Base-by-base conservation (phyloP, 1,140 invertebrate species). In the Drosophila lacertosa region DNA sequence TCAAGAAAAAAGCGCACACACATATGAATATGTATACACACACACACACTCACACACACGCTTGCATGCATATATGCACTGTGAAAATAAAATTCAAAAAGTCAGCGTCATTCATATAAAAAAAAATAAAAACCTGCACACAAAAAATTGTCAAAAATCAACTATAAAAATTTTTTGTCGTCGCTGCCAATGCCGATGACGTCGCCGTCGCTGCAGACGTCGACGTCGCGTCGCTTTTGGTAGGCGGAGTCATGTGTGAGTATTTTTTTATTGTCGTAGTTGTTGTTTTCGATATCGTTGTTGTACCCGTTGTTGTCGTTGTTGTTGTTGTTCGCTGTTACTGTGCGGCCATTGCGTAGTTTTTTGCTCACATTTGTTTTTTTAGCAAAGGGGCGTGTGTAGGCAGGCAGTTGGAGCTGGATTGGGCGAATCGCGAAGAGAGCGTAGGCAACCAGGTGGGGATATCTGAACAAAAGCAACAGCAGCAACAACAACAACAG, bases 61-160 rank as follows among this genome's bases (percentile, higher is more conserved):
- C 3, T 3, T 7, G 33, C 13, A 9, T 18, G 24, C 15, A 44
- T 57, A 50, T 37, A 71, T 57, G 16, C 63, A 58, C 26, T 32
- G 47, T 3, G 29, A 83, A 86, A 84, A 88, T 77, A 81, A 88
- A 81, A 72, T 62, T 63, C 69, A 50, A 86, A 77, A 83, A 84
- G 75, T 84, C 71, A 71, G 26, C 35, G 22, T 33, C 53, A 50
- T 39, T 40, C 59, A 65, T 51, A 53, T 59, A 33, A 26, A 54
- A 53, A 67, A 33, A 26, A 54, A 64, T 22, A 54, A 65, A 65
- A 40, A 22, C 51, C 42, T 40, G 39, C 51, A 18, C 18, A 18
- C 40, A 57, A 77, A 77, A 84, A 88, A 81, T 74, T 86, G 81
- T 81, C 82, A 86, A 86, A 86, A 86, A 86, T 88, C 82, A 86